These are phyloP conservation scores for Trachelus iudaicus DNA, from an alignment of 2,888 invertebrate genomes.

Conservation along the genomic window DNA sequence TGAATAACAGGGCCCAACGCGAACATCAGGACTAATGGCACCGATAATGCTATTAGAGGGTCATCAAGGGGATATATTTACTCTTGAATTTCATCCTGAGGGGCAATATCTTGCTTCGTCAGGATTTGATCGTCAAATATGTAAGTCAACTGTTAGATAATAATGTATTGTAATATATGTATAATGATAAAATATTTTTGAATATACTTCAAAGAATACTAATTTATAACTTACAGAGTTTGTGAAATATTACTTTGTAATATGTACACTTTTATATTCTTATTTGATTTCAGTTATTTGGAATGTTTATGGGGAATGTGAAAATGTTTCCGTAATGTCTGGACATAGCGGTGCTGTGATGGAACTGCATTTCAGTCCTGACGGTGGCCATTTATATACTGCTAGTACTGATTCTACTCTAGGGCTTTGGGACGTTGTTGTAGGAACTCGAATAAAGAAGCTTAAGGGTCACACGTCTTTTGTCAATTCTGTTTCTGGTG, in stretches of 20 bases:
- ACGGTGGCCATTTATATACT: conserved; percentile 86
- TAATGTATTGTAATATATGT: not conserved
- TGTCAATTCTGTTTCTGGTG: conserved; percentile 78
- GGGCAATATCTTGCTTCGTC: conserved; percentile 94
- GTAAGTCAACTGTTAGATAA: conserved; percentile 70
- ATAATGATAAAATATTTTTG: not conserved
- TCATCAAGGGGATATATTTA: conserved; percentile 96
- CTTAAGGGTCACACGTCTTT: conserved; percentile 85
- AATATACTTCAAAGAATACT: not conserved
- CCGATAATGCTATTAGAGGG: conserved; percentile 97
- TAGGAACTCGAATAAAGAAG: conserved; percentile 88
- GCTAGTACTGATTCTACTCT: conserved; percentile 95
- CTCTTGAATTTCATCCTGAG: conserved; percentile 94
- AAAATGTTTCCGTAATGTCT: conserved; percentile 92
- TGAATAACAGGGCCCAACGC: conserved; percentile 71
- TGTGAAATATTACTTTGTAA: not conserved
- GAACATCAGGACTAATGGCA: conserved; percentile 89
- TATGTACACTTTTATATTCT: not conserved
- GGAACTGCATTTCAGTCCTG: conserved; percentile 90
- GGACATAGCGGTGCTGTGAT: conserved; percentile 96
- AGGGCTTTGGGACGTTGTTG: conserved; percentile 95
- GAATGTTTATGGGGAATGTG: conserved; percentile 98
- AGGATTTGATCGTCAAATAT: conserved; percentile 95
- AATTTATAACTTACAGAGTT: not conserved
- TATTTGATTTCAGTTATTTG: conserved; percentile 77